Evolutionary conservation across 2,797 vertebrate genomes (phyloP), one percentile per base, ranked within the genome.

Genomic region (Synaphobranchus kaupii): DNA sequence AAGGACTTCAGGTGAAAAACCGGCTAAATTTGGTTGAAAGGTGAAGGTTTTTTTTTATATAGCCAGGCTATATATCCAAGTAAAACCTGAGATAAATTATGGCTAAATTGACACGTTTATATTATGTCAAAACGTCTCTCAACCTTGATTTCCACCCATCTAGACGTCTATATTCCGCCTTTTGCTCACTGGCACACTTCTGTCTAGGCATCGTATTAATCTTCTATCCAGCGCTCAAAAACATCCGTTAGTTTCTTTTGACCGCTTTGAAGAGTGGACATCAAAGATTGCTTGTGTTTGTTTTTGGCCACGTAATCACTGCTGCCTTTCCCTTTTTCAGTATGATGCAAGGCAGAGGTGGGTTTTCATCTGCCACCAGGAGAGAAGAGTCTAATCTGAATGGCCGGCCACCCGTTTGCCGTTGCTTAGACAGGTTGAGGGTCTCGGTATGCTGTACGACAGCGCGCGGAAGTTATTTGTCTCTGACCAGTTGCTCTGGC

Each of bases 301-400:
- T 80, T 81, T n/a, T 81, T n/a, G 10, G 78, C 78, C 78, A 81
- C 44, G 78, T 81, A 81, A 81, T 48, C 44, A 48, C 50, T 81
- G 22, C 12, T 81, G 44, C 78, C 8, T 25, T 81, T 81, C 47
- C 47, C 20, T 81, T n/a, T 39, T 50, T 25, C 44, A 50, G 78
- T 48, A 81, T 81, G 78, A 81, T 81, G 78, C 47, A 81, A 81
- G 73, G 47, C 78, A 81, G 47, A 50, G 78, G 78, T 50, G 47
- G 44, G 44, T 81, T 10, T 48, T 81, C 71, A 39, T 76, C 78
- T 48, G 20, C 78, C 78, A 50, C 47, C 44, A 22, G 78, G 44
- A 81, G 76, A 50, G 47, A 15, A 47, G 39, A 44, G 3, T 50
- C 22, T 22, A 20, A 47, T 48, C 22, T 50, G 78, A n/a, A n/a